Percentiles rank a stretch among this genome's conserved stretches.
phyloP scores from a whole-genome alignment of 2,797 vertebrate species.

The Margarornis squamiger region DNA sequence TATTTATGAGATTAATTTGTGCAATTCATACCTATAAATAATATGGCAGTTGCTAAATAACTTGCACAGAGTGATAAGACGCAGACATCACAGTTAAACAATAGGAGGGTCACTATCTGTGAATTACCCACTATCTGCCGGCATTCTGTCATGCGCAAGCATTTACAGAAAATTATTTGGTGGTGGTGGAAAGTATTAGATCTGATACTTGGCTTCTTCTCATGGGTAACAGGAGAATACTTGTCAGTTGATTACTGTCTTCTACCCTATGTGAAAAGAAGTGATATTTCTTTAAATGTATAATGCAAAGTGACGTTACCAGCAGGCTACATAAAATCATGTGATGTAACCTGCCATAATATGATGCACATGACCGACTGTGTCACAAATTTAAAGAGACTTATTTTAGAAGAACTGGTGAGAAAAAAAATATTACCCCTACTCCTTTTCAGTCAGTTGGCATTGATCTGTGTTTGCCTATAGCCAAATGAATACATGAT shows the following conservation, averaged over 20 bases:
- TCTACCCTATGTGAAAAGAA: conserved; percentile 44
- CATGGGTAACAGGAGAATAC: conserved; percentile 29
- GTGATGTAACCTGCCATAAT: conserved; percentile 44
- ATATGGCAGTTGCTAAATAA: conserved; percentile 76
- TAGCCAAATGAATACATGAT: conserved; percentile 39
- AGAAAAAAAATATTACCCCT: neutral
- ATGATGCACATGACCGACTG: conserved; percentile 31
- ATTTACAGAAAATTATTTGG: conserved; percentile 58
- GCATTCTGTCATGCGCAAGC: conserved; percentile 41
- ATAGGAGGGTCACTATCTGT: conserved; percentile 45
- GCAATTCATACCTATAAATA: conserved; percentile 76
- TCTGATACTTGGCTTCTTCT: conserved; percentile 35
- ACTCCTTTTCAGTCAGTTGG: conserved; percentile 27
- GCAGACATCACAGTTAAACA: conserved; percentile 64
- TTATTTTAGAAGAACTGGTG: conserved; percentile 34
- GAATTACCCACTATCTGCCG: conserved; percentile 44
- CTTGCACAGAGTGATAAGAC: conserved; percentile 65
- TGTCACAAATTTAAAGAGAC: conserved; percentile 46
- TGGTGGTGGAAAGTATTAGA: conserved; percentile 43
- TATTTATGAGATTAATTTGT: conserved; percentile 77
- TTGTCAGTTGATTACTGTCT: conserved; percentile 61
- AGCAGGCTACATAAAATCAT: conserved; percentile 56
- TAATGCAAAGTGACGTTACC: conserved; percentile 56
- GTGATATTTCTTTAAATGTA: conserved; percentile 60
- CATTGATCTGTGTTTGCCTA: conserved; percentile 60